phyloP scores from a whole-genome alignment of 2,888 invertebrate species.

The Serrognathus titanus region DNA sequence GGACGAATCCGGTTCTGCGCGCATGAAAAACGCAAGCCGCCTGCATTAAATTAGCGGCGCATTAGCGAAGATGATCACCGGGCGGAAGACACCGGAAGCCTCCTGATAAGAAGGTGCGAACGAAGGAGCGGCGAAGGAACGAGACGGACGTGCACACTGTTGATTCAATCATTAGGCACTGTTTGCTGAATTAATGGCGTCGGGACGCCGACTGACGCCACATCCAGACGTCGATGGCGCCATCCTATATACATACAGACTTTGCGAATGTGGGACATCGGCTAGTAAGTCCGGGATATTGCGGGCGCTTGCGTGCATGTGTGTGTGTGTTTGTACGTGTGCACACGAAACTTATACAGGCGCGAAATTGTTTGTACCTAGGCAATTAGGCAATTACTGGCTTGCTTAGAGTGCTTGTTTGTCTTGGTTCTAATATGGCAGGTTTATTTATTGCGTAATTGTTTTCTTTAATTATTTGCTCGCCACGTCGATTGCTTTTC shows the following conservation, averaged over 20 bases:
- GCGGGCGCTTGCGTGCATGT: not conserved
- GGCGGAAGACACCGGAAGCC: not conserved
- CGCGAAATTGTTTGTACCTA: too few relatives aligned
- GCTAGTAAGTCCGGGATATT: conserved; percentile 9
- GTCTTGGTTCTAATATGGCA: too few relatives aligned
- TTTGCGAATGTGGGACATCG: conserved; percentile 23
- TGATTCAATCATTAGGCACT: conserved; percentile 51
- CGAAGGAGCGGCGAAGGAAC: not conserved
- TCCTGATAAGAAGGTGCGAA: not conserved
- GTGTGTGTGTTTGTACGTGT: not conserved
- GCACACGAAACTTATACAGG: not conserved
- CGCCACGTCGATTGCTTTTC: too few relatives aligned
- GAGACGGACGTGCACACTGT: conserved; percentile 39
- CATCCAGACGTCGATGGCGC: conserved; percentile 34
- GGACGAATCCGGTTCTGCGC: too few relatives aligned
- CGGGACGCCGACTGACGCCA: conserved; percentile 46
- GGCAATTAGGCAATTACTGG: too few relatives aligned
- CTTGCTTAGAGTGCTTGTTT: too few relatives aligned
- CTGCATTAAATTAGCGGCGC: too few relatives aligned
- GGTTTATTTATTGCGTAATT: too few relatives aligned
- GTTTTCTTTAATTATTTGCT: too few relatives aligned
- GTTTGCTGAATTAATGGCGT: conserved; percentile 51
- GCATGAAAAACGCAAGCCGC: too few relatives aligned
- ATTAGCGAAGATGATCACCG: not conserved
- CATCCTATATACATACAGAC: conserved; percentile 28